phyloP scores from a whole-genome alignment of 2,888 invertebrate genomes.

The Melieria crassipennis region DNA sequence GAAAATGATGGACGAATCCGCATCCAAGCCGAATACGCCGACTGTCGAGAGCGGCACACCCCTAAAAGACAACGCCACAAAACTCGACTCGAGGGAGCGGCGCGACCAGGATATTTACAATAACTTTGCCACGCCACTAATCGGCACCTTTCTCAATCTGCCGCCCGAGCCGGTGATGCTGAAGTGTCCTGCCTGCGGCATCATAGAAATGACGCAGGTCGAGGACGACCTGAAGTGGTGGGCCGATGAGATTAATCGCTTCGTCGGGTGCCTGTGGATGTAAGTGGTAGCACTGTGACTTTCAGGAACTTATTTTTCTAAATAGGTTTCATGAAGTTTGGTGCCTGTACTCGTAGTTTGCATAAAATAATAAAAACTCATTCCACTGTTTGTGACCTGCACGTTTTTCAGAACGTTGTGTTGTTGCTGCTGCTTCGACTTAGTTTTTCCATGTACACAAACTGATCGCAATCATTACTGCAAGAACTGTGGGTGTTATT shows the following conservation, averaged over 20 bases:
- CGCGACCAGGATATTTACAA: conserved; percentile 54
- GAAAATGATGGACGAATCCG: conserved; percentile 22
- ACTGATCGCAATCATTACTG: conserved; percentile 64
- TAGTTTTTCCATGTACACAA: conserved; percentile 57
- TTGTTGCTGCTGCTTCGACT: conserved; percentile 58
- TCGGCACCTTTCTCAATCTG: conserved; percentile 60
- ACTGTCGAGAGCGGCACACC: background rate
- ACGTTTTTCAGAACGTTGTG: conserved; percentile 50
- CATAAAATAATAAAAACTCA: background rate
- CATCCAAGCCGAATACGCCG: conserved; percentile 12
- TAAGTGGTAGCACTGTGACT: conserved; percentile 42
- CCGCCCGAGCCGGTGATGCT: conserved; percentile 53
- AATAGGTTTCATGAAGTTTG: too few species aligned
- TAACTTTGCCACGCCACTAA: conserved; percentile 60
- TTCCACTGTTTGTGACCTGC: background rate
- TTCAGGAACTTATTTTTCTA: background rate
- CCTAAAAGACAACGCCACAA: conserved; percentile 21
- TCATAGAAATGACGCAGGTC: conserved; percentile 53
- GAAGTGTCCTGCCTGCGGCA: conserved; percentile 60
- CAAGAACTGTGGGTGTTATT: conserved; percentile 62
- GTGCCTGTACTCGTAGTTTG: background rate
- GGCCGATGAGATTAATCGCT: conserved; percentile 57
- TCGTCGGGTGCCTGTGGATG: conserved; percentile 61
- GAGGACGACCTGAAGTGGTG: conserved; percentile 61
- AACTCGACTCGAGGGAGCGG: conserved; percentile 35